phyloP scores from a whole-genome alignment of 2,888 invertebrate genomes.

The Agrotis segetum region DNA sequence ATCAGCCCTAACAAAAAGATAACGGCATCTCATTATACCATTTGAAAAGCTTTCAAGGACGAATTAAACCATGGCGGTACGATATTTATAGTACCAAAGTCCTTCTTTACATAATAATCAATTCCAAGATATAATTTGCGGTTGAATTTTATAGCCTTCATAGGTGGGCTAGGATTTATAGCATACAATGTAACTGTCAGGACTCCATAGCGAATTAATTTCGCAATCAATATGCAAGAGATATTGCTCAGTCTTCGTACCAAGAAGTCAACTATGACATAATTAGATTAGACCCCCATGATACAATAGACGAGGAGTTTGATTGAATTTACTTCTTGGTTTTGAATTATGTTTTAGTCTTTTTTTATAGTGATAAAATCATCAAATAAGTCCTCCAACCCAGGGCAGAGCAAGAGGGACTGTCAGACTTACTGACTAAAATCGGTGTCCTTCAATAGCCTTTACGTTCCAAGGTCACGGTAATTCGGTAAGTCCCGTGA shows the following conservation, averaged over 20 bases:
- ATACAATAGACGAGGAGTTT: background rate
- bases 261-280: slow-evolving; percentile 19
- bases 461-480: too few relatives aligned
- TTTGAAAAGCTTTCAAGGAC: background rate
- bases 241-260: slow-evolving; percentile 18
- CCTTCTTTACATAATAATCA: slow-evolving; percentile 12
- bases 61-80: background rate
- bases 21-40: background rate
- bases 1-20: background rate
- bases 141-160: slow-evolving; percentile 37
- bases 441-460: too few relatives aligned
- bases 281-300: slow-evolving; percentile 24
- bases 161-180: slow-evolving; percentile 58
- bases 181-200: slow-evolving; percentile 51
- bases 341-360: background rate
- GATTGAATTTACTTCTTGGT: background rate
- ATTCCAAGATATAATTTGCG: slow-evolving; percentile 23
- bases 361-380: too few relatives aligned
- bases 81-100: slow-evolving; percentile 8
- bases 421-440: too few relatives aligned
- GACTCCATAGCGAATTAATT: slow-evolving; percentile 61
- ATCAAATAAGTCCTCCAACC: too few relatives aligned
- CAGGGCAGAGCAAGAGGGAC: too few relatives aligned
- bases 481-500: too few relatives aligned
- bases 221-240: slow-evolving; percentile 70